Conservation (phyloP, 2,113 vertebrate genomes). For the human (Homo sapiens) region GRCh38 chr2:220113501-220114000, state of each 20-base stretch:
- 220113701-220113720: neutral
- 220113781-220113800: neutral
- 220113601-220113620: neutral
- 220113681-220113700: neutral
- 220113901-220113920: neutral
- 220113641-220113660: neutral
- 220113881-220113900: neutral
- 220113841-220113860: neutral
- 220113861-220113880: neutral
- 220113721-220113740: neutral
- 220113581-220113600: neutral
- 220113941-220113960: fast-evolving
- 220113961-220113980: fast-evolving
- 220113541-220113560: neutral
- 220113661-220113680: neutral
- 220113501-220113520: neutral
- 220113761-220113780: neutral
- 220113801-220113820: fast-evolving
- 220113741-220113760: neutral
- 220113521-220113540: neutral
- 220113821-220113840: neutral
- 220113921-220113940: neutral
- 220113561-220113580: neutral
- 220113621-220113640: neutral
- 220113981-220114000: fast-evolving